phyloP scores from a whole-genome alignment of 2,113 vertebrate species.

The Rutilus rutilus region DNA sequence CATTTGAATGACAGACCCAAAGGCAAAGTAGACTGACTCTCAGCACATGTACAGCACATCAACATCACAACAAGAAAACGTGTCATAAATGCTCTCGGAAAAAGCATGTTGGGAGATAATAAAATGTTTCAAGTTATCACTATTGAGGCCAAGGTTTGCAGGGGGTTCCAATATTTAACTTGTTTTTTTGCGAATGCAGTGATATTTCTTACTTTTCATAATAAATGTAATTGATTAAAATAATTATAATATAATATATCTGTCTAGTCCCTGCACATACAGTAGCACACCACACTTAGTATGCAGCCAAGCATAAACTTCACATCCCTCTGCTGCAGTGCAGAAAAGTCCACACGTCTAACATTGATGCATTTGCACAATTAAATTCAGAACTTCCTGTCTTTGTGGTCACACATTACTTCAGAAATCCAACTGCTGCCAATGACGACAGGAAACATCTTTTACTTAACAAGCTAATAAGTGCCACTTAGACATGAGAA shows the following conservation, averaged over 20 bases:
- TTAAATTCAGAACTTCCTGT: not conserved
- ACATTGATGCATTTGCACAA: not conserved
- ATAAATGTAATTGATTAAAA: not conserved
- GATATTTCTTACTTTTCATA: not conserved
- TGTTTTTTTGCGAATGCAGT: not conserved
- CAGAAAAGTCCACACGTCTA: not conserved
- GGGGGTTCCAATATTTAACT: not conserved
- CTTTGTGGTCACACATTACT: not conserved
- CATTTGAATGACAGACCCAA: not conserved
- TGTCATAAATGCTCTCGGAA: not conserved
- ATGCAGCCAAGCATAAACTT: not conserved
- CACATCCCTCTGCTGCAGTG: not conserved
- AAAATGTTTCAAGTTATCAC: not conserved
- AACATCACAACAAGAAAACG: not conserved
- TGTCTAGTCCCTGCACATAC: not conserved
- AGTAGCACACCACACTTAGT: not conserved
- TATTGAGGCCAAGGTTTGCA: not conserved
- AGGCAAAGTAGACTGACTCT: conserved; percentile 2
- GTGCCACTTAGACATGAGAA: conserved; percentile 6
- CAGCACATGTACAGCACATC: not conserved
- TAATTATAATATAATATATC: not conserved
- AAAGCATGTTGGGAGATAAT: not conserved
- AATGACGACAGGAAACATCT: not conserved
- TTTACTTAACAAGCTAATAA: not conserved
- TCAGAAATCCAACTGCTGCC: conserved; percentile 18